Evolutionary conservation across 2,797 vertebrate genomes (phyloP), one percentile per base, ranked within the genome.

Genomic region (Iguana delicatissima): DNA sequence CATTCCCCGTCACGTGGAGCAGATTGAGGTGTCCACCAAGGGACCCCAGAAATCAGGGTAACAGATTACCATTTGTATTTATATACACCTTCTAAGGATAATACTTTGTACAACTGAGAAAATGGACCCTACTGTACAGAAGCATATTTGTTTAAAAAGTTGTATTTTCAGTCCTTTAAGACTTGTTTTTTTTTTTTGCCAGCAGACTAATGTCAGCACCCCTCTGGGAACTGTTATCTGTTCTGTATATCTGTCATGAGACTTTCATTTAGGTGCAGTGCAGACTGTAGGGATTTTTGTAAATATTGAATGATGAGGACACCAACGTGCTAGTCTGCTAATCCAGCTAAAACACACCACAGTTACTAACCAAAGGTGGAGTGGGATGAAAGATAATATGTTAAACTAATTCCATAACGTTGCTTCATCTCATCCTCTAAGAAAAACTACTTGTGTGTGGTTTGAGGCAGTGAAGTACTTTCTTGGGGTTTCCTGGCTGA

Each of bases 341-440:
- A 86, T 52, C 77, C n/a, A 82, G 6, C 64, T 84, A 85, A 4
- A 0, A 6, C 0, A 1, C 29, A 35, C 1, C 62, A 12, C 2
- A 80, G 83, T 62, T 38, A 6, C 29, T 57, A 22, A 57, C n/a
- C 32, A 59, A 6, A 6, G 32, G 26, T 4, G 20, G 46, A 38
- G 35, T 35, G 29, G 55, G 42, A 42, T 32, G 91, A 80, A 0
- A 89, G 85, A 57, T 35, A 80, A 69, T 89, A 90, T n/a, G 91
- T 86, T 16, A 0, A 2, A 1, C 0, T 0, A 55, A n/a, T 73
- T 57, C 24, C 24, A 62, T 67, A 55, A 72, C 26, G 35, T 81
- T 81, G n/a, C 10, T 6, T 88, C 29, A 42, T 35, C 52, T 16
- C 4, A 16, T 59, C 8, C 2, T 38, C 46, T 6, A 6, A 42